Evolutionary conservation across 2,888 invertebrate genomes (phyloP).

Genomic region (Linnaemya vulpina): DNA sequence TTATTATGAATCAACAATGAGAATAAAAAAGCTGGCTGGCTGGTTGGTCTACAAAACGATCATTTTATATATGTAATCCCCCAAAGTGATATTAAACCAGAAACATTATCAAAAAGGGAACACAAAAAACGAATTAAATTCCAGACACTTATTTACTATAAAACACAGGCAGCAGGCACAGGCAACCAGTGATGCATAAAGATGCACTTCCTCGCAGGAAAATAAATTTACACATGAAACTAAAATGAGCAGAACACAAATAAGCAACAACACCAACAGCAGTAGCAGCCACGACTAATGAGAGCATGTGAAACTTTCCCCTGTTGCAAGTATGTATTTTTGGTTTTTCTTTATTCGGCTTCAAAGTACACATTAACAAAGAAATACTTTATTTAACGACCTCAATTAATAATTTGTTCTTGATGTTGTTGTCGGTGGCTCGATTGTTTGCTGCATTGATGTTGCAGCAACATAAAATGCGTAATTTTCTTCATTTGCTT

Average conservation of each 20-base stretch:
- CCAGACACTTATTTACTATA: constrained; percentile 58
- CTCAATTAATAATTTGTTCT: constrained; percentile 71
- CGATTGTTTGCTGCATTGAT: constrained; percentile 49
- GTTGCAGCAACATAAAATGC: constrained; percentile 60
- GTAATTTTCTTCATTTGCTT: constrained; percentile 64
- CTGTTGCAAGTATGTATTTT: constrained; percentile 31
- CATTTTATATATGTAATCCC: constrained; percentile 30
- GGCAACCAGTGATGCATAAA: constrained; percentile 62
- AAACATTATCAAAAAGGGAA: constrained; percentile 23
- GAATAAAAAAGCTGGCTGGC: neutral
- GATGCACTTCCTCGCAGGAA: constrained; percentile 69
- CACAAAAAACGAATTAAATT: constrained; percentile 47
- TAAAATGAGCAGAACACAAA: constrained; percentile 41
- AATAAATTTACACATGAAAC: constrained; percentile 62
- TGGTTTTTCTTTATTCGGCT: constrained; percentile 10
- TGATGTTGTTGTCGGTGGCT: constrained; percentile 48
- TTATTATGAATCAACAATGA: constrained; percentile 32
- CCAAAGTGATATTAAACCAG: constrained; percentile 44
- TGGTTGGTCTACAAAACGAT: constrained; percentile 37
- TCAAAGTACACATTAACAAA: constrained; percentile 58
- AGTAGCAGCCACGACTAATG: neutral
- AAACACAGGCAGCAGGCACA: constrained; percentile 20
- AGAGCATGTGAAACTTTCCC: constrained; percentile 54
- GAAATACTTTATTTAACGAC: constrained; percentile 69
- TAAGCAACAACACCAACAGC: neutral